These are phyloP conservation scores for Telmatherina bonti DNA, from an alignment of 2,797 vertebrate genomes.

Conservation along the genomic window DNA sequence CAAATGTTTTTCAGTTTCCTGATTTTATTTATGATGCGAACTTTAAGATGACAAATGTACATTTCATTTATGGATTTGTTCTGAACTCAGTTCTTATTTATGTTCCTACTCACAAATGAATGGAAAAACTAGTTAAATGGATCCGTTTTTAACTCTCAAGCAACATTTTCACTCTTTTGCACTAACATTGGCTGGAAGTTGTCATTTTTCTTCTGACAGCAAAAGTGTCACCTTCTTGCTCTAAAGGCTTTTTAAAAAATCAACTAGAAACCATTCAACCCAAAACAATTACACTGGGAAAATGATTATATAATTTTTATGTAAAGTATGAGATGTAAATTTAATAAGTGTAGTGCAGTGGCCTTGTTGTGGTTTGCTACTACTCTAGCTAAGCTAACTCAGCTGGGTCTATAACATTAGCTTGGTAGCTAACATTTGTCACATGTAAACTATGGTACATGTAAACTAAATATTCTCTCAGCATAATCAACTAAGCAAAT, in stretches of 20 bases:
- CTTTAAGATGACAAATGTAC: not conserved
- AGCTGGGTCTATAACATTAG: not conserved
- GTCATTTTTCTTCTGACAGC: no score
- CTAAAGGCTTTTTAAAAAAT: constrained; percentile 20
- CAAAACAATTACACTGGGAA: not conserved
- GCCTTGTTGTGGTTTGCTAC: not conserved
- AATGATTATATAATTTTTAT: not conserved
- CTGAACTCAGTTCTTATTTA: constrained; percentile 24
- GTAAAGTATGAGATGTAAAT: not conserved
- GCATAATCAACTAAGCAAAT: no score
- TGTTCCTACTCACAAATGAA: constrained; percentile 26
- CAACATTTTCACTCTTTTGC: no score
- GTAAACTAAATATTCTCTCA: not conserved
- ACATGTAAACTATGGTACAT: not conserved
- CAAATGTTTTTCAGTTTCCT: not conserved
- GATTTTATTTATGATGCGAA: not conserved
- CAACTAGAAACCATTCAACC: no score
- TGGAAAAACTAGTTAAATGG: constrained; percentile 1
- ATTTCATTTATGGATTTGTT: not conserved
- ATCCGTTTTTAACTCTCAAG: constrained; percentile 16
- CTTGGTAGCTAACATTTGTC: not conserved
- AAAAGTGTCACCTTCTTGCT: constrained; percentile 1
- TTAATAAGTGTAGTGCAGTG: not conserved
- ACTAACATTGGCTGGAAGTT: not conserved
- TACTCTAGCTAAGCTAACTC: not conserved